phyloP scores from a whole-genome alignment of 2,888 invertebrate species.

The Calameuta idolon region DNA sequence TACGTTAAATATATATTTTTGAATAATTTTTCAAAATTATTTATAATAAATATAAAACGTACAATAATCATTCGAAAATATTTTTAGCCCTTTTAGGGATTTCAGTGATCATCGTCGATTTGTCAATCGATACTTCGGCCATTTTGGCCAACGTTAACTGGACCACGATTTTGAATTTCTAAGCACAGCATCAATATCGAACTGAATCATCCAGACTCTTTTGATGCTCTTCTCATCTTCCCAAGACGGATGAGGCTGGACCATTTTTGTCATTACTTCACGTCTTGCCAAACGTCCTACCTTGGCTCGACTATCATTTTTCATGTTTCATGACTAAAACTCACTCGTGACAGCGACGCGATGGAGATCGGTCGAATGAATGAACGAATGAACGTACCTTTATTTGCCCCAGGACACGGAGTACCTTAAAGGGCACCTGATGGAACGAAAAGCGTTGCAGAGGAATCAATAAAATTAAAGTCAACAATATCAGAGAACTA shows the following conservation, averaged over 20 bases:
- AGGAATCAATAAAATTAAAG: neutral
- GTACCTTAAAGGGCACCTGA: neutral
- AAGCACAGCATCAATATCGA: neutral
- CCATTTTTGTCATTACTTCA: neutral
- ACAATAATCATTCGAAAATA: neutral
- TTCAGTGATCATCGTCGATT: neutral
- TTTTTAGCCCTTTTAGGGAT: neutral
- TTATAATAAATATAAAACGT: neutral
- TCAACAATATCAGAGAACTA: neutral
- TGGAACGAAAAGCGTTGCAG: neutral
- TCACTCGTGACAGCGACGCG: neutral
- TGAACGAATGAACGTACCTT: neutral
- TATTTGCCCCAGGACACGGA: neutral
- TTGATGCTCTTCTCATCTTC: neutral
- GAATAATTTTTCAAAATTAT: neutral
- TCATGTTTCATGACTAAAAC: neutral
- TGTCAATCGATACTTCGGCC: neutral
- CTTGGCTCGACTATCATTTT: neutral
- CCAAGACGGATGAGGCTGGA: slow-evolving; percentile 5
- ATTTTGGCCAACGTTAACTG: neutral
- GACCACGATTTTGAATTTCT: neutral
- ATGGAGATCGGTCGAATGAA: neutral
- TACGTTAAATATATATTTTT: neutral
- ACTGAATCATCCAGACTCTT: neutral
- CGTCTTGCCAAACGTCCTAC: neutral